A percentile compares a stretch with the other conserved stretches of the same genome.
Conservation (phyloP, 2,797 vertebrate species). For the Mus spretus region DNA sequence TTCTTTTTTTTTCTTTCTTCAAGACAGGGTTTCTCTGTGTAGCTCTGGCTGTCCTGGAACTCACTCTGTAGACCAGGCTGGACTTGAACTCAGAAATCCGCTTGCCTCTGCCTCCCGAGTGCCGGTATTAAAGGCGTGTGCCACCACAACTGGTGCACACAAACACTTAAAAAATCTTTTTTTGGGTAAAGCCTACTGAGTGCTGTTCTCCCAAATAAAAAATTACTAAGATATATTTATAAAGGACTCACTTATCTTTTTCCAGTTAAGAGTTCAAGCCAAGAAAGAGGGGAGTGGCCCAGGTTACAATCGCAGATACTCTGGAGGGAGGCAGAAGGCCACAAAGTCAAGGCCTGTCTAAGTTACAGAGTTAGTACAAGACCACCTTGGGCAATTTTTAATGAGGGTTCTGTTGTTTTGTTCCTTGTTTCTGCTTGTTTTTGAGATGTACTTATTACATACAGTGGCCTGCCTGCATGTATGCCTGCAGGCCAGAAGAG, state of each 20-base stretch:
- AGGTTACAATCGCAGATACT: not conserved
- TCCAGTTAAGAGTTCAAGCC: not conserved
- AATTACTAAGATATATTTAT: not conserved
- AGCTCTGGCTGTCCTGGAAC: no score
- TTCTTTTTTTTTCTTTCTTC: no score
- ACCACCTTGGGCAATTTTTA: not conserved
- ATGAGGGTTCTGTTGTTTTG: not conserved
- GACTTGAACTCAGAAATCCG: no score
- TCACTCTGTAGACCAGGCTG: no score
- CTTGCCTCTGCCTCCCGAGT: no score
- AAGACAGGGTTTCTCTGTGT: no score
- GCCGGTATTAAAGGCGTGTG: no score
- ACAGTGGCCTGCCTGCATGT: not conserved
- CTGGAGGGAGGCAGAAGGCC: not conserved
- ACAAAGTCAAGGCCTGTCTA: not conserved
- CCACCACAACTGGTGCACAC: not conserved
- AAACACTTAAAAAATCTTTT: not conserved
- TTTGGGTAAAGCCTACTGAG: not conserved
- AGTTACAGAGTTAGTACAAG: not conserved
- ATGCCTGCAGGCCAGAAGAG: not conserved
- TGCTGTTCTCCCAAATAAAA: not conserved
- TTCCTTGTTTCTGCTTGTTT: not conserved
- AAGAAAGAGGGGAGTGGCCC: not conserved
- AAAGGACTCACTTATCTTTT: not conserved
- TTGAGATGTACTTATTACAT: not conserved